Evolutionary conservation across 92 coral and sea anemone species (phyloP), one percentile per base, ranked within the genome.

Genomic region (Pocillopora meandrina): DNA sequence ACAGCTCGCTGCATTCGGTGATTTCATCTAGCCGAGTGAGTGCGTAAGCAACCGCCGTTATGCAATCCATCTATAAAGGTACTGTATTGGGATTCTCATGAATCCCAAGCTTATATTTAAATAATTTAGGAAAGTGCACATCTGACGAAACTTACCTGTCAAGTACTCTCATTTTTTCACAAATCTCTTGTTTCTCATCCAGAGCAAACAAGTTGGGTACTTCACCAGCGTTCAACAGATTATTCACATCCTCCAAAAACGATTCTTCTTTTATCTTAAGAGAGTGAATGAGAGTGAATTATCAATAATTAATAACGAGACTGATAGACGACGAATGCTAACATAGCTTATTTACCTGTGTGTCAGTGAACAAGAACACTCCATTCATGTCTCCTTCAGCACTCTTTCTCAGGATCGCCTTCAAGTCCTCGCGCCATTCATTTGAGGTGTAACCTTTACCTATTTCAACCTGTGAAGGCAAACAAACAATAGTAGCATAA

Each of bases 341-440:
- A 3, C 52, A 42, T 42, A 42, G 52, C 8, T 42, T 42, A 33
- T 84, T 55, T 20, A 91, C 96, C 93, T 97, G 99, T 75, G 98
- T 95, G 90, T 97, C 99, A 36, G 99, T 92, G 78, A 96, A 97
- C 77, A 97, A 87, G 78, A 97, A 97, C 59, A 97, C 99, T 36
- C 99, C 99, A 19, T 92, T 91, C 90, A 91, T 89, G 19, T 97
- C 99, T 19, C 99, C 99, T 74, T 97, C 99, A 11, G 99, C 99
- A 5, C 97, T 91, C 87, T 97, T 97, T 47, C 99, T 91, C 75
- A 97, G 93, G 83, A 97, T 97, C 56, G 94, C 94, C 89, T 97
- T 97, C 57, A 97, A 82, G 83, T 97, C 99, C 78, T 97, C 99
- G 61, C 99, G 94, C 99, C 99, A 97, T 82, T 97, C 99, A 26